A percentile compares a stretch with the other conserved stretches of the same genome.
These are phyloP conservation scores for Sinelater perroti DNA, from an alignment of 2,888 invertebrate genomes.

Conservation along the genomic window DNA sequence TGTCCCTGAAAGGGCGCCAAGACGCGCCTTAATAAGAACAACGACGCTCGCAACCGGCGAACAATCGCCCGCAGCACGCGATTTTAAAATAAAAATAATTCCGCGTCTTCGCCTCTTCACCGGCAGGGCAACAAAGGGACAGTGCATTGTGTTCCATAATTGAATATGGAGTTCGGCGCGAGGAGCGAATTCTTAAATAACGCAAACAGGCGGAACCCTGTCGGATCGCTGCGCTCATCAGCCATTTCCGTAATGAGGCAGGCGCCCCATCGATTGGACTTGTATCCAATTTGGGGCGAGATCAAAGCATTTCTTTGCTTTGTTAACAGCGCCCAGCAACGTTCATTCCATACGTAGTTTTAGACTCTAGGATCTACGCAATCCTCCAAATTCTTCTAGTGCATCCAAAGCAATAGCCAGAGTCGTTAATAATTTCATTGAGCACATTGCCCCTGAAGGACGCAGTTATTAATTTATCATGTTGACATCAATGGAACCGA, in stretches of 20 bases:
- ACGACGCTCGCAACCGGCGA: neutral
- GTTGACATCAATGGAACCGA: too few relatives aligned
- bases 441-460: too few relatives aligned
- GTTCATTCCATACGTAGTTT: too few relatives aligned
- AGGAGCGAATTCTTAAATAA: conserved; percentile 28
- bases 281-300: conserved; percentile 18
- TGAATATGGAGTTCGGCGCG: conserved; percentile 31
- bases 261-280: conserved; percentile 19
- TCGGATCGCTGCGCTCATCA: conserved; percentile 27
- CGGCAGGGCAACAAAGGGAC: conserved; percentile 19
- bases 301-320: conserved; percentile 17
- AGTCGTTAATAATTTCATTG: too few relatives aligned
- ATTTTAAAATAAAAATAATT: conserved; percentile 36
- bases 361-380: too few relatives aligned
- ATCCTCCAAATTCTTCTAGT: too few relatives aligned
- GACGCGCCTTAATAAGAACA: conserved; percentile 3
- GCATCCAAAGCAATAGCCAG: too few relatives aligned
- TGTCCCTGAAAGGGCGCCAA: neutral
- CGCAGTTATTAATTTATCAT: too few relatives aligned
- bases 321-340: too few relatives aligned
- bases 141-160: conserved; percentile 34
- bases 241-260: conserved; percentile 40
- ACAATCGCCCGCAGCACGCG: conserved; percentile 32
- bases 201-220: conserved; percentile 26
- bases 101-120: conserved; percentile 25